phyloP scores from a whole-genome alignment of 2,888 invertebrate genomes.

The Pristionchus japonicus region DNA sequence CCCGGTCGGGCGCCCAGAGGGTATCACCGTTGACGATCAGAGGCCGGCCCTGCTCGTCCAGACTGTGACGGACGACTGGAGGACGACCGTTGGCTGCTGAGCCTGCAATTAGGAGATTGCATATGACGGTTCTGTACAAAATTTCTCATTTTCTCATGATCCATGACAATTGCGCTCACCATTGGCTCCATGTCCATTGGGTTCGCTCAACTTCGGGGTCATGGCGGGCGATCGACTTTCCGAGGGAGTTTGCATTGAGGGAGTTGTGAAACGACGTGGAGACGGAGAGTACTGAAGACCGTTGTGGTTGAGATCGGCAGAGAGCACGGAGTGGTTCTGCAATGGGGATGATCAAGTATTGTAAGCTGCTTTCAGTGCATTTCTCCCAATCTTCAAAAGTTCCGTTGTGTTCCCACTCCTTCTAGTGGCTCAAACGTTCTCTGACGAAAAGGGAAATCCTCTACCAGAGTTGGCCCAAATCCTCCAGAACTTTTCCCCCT shows the following conservation, averaged over 20 bases:
- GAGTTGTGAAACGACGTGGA: background rate
- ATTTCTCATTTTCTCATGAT: background rate
- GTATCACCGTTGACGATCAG: conserved; percentile 6
- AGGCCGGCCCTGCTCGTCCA: background rate
- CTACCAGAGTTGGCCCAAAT: background rate
- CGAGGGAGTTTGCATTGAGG: background rate
- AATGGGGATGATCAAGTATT: background rate
- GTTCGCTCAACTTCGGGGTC: conserved; percentile 14
- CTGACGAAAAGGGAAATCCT: background rate
- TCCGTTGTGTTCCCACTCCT: background rate
- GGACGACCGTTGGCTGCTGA: background rate
- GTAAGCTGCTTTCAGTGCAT: background rate
- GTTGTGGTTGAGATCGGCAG: conserved; percentile 4
- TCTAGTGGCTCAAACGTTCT: background rate
- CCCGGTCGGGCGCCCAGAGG: background rate
- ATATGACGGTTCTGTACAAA: background rate
- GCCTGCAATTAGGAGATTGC: background rate
- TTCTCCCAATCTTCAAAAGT: background rate
- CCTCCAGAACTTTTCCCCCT: background rate
- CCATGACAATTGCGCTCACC: background rate
- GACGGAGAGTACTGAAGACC: conserved; percentile 20
- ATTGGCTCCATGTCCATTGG: background rate
- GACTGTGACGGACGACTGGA: background rate
- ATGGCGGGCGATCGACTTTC: background rate
- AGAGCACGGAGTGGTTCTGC: background rate